These are phyloP conservation scores for Brenthis ino DNA, from an alignment of 2,888 invertebrate genomes.

Conservation along the genomic window DNA sequence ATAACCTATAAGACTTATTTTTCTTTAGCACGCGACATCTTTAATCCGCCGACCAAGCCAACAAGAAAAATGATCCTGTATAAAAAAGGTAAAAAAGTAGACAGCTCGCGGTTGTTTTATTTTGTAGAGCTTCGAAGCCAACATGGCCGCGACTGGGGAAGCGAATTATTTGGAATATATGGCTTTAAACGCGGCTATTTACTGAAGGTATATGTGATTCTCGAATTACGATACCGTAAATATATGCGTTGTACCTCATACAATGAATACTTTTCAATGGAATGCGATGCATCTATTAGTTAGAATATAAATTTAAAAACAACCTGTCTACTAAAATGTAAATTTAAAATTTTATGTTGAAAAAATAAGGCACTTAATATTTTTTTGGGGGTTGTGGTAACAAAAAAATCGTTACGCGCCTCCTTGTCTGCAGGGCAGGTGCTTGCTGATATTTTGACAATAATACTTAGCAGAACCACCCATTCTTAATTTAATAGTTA, in stretches of 20 bases:
- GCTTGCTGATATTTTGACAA: slow-evolving; percentile 78
- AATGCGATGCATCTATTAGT: not conserved
- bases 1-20: slow-evolving; percentile 48
- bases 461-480: slow-evolving; percentile 78
- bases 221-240: slow-evolving; percentile 45
- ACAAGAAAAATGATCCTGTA: slow-evolving; percentile 82
- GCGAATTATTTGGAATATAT: slow-evolving; percentile 72
- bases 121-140: slow-evolving; percentile 70
- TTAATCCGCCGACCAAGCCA: slow-evolving; percentile 68
- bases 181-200: slow-evolving; percentile 39
- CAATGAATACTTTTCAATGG: too few species aligned
- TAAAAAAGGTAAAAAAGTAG: slow-evolving; percentile 72
- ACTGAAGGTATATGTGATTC: slow-evolving; percentile 47
- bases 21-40: slow-evolving; percentile 45
- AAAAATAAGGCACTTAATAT: slow-evolving; percentile 20
- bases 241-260: not conserved
- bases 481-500: slow-evolving; percentile 67
- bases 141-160: slow-evolving; percentile 72
- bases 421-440: slow-evolving; percentile 73
- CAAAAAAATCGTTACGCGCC: slow-evolving; percentile 65
- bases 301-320: too few species aligned
- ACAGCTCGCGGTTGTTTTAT: slow-evolving; percentile 76
- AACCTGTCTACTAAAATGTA: too few species aligned
- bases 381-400: slow-evolving; percentile 19
- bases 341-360: not conserved